Evolutionary conservation across 1,140 invertebrate genomes (phyloP), one percentile per base, ranked within the genome.

Genomic region (Euwallacea fornicatus): DNA sequence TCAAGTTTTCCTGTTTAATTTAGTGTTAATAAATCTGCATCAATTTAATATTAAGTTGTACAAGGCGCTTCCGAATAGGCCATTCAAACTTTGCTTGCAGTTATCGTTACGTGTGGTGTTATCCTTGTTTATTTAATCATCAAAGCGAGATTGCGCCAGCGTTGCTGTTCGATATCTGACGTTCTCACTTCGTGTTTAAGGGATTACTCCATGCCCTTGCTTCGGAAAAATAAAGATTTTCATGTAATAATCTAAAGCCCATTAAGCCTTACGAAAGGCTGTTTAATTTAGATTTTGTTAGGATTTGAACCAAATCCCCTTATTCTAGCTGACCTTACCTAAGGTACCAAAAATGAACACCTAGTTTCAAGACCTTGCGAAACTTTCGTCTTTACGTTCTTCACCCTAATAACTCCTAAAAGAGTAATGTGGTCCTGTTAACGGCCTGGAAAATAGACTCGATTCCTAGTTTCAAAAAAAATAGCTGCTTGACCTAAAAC

Each of bases 21-120:
- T 61, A 42, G 59, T 61, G 11, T 43, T 61, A 61, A 61, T 61
- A 61, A 61, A 61, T 43, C 59, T n/a, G 54, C 11, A 16, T 56
- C 11, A 56, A 56, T 56, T 56, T 56, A 16, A 56, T 56, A 56
- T 56, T n/a, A 56, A 56, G 16, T 56, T 56, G 9, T 15, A 16
- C 16, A 56, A 13, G 16, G n/a, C 16, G 54, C 54, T 56, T 56
- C 8, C 16, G n/a, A 56, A 56, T 13, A 13, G 54, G 54, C 16
- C 16, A 9, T 56, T 56, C 54, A 21, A 16, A 50, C 9, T 50
- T 56, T 21, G 16, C 3, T 56, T 56, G 54, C 11, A 56, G n/a
- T 56, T 10, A 13, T 50, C 46, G 46, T 50, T 50, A 50, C 9
- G 46, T 50, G 46, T 56, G 16, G 16, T 9, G 54, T 56, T 56